Evolutionary conservation across 92 coral and sea anemone genomes (phyloP).

Genomic region (Phymanthus crucifer): DNA sequence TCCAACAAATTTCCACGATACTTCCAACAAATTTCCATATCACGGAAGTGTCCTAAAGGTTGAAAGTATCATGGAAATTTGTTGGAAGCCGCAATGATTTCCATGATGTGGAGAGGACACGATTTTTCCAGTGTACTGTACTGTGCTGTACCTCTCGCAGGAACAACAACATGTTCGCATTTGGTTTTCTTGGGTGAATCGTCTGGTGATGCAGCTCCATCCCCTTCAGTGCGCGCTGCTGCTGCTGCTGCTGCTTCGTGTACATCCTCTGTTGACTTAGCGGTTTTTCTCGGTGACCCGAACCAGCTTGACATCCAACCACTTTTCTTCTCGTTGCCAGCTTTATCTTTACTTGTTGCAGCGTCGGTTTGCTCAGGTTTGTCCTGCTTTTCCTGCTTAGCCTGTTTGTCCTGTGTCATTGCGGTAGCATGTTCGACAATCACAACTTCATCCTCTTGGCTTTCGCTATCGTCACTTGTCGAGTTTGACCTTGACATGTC

Average conservation of each 20-base stretch:
- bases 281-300: constrained; percentile 24
- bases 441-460: constrained; percentile 49
- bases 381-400: background rate
- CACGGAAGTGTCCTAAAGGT: too few species aligned
- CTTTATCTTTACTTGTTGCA: background rate
- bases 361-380: constrained; percentile 34
- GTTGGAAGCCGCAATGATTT: too few species aligned
- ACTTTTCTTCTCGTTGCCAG: constrained; percentile 25
- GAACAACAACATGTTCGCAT: constrained; percentile 67
- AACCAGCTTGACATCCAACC: constrained; percentile 72
- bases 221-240: constrained; percentile 13
- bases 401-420: constrained; percentile 14
- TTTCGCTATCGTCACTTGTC: constrained; percentile 32
- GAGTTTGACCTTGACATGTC: constrained; percentile 31
- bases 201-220: constrained; percentile 19
- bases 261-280: constrained; percentile 25
- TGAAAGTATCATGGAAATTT: too few species aligned
- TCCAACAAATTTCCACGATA: too few species aligned
- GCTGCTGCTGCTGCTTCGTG: too few species aligned
- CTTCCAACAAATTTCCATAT: too few species aligned
- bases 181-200: constrained; percentile 36
- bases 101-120: too few species aligned
- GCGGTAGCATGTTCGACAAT: constrained; percentile 50
- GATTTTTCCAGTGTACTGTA: background rate
- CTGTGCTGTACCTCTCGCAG: constrained; percentile 53